phyloP scores from a whole-genome alignment of 2,797 vertebrate genomes.

The Myripristis murdjan region DNA sequence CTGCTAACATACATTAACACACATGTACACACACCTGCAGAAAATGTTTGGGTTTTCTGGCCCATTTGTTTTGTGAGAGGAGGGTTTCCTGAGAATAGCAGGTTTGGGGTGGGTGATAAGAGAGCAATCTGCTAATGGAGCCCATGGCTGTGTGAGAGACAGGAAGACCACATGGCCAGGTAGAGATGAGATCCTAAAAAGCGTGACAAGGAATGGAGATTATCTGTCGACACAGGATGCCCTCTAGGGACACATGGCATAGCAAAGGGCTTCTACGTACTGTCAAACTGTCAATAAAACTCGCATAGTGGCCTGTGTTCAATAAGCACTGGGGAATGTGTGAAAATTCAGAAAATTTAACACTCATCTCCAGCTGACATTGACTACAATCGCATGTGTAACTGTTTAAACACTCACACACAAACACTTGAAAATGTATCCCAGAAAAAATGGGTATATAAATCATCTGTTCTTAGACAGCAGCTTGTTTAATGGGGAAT shows the following conservation, averaged over 20 bases:
- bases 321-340: conserved; percentile 64
- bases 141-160: conserved; percentile 38
- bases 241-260: conserved; percentile 43
- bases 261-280: conserved; percentile 37
- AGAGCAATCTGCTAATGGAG: conserved; percentile 54
- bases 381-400: no score
- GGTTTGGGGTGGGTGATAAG: conserved; percentile 43
- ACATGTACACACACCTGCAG: conserved; percentile 52
- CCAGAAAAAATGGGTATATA: neutral
- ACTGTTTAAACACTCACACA: neutral
- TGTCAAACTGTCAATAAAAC: conserved; percentile 62
- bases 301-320: conserved; percentile 42
- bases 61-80: conserved; percentile 54
- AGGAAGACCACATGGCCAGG: conserved; percentile 60
- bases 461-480: conserved; percentile 9
- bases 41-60: conserved; percentile 55
- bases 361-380: conserved; percentile 32
- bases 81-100: conserved; percentile 51
- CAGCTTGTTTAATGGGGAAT: conserved; percentile 7
- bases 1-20: conserved; percentile 18
- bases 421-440: conserved; percentile 20
- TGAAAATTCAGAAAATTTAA: conserved; percentile 53
- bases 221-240: conserved; percentile 33
- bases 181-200: conserved; percentile 49
- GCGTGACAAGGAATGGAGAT: conserved; percentile 51